A percentile compares a stretch with the other conserved stretches of the same genome.
These are phyloP conservation scores for Dipodomys spectabilis DNA, from an alignment of 2,113 vertebrate genomes.

Conservation along the genomic window DNA sequence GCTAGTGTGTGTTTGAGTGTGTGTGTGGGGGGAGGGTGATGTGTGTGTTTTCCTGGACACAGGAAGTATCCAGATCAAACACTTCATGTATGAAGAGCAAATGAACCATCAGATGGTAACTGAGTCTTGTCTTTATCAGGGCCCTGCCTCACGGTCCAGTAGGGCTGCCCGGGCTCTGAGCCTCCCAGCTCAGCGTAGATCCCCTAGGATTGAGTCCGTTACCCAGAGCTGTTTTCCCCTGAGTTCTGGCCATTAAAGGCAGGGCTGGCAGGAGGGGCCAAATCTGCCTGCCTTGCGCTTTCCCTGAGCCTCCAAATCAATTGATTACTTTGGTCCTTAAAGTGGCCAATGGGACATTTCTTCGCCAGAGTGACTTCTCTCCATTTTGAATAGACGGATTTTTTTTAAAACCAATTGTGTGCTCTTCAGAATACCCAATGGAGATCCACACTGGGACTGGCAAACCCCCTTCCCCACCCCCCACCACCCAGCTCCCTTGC, in stretches of 20 bases:
- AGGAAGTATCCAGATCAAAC: not conserved
- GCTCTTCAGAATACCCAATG: conserved; percentile 7
- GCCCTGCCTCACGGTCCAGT: conserved; percentile 35
- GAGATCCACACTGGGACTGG: not conserved
- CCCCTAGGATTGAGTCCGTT: not conserved
- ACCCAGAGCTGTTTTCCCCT: too few species aligned
- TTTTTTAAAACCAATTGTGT: not conserved
- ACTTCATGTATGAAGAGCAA: conserved; percentile 36
- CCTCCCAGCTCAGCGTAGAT: conserved; percentile 34
- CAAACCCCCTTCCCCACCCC: not conserved
- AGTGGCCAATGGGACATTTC: too few species aligned
- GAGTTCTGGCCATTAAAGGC: too few species aligned
- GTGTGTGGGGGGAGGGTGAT: not conserved
- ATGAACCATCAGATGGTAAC: conserved; percentile 12
- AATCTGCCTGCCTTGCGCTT: too few species aligned
- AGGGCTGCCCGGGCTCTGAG: conserved; percentile 20
- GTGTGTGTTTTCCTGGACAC: not conserved
- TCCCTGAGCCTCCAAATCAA: too few species aligned
- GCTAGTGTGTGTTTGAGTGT: too few species aligned
- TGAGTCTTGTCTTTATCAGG: conserved; percentile 20
- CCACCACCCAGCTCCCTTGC: accelerated
- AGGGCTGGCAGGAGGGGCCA: too few species aligned
- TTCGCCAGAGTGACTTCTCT: not conserved
- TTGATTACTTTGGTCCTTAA: too few species aligned
- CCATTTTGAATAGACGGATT: not conserved